Evolutionary conservation across 2,888 invertebrate genomes (phyloP).

Genomic region (Odontocolon sp.): DNA sequence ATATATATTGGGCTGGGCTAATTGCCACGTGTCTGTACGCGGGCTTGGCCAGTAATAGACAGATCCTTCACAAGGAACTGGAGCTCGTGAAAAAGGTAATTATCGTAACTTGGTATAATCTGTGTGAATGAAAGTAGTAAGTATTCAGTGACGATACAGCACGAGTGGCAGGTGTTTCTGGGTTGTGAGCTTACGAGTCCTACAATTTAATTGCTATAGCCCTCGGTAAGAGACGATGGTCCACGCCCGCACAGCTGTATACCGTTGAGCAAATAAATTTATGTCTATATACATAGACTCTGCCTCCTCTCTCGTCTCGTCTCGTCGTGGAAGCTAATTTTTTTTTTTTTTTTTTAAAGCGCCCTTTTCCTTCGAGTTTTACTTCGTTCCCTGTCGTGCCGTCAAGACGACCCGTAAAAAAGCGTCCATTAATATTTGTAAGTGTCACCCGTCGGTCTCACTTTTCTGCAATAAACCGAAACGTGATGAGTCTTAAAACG

Average conservation of each 20-base stretch:
- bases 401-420: conserved; percentile 8
- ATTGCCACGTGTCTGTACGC: not conserved
- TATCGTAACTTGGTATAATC: conserved; percentile 5
- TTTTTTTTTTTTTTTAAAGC: conserved; percentile 5
- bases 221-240: not conserved
- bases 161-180: not conserved
- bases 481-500: conserved; percentile 38
- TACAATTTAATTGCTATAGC: conserved; percentile 8
- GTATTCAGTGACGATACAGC: not conserved
- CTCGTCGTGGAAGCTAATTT: conserved; percentile 34
- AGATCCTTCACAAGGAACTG: not conserved
- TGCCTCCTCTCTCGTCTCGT: conserved; percentile 2
- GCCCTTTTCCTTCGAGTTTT: not conserved
- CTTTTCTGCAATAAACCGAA: conserved; percentile 40
- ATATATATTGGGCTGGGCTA: not conserved
- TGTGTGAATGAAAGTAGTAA: not conserved
- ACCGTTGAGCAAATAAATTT: conserved; percentile 8
- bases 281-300: conserved; percentile 1
- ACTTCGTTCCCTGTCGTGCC: conserved; percentile 3
- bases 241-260: not conserved
- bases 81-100: conserved; percentile 7
- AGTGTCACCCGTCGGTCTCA: conserved; percentile 24
- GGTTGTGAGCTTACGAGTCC: not conserved
- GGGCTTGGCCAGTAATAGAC: not conserved
- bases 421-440: conserved; percentile 49